phyloP scores from a whole-genome alignment of 2,797 vertebrate species.

The Channa striata region DNA sequence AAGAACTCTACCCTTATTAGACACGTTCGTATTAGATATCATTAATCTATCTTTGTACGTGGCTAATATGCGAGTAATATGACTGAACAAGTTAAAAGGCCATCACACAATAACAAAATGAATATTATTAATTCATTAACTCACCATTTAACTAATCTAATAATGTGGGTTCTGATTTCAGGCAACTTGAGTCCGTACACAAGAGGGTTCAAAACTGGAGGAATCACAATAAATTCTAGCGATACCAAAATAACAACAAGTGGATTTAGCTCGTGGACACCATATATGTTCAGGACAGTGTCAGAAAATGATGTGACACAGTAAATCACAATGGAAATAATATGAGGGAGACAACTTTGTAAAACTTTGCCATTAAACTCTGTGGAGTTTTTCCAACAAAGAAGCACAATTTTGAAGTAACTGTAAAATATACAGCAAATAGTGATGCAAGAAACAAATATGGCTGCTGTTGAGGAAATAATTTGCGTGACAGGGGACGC shows the following conservation, averaged over 20 bases:
- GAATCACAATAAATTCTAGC: constrained; percentile 1
- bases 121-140: too few species aligned
- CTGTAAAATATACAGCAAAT: background rate
- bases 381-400: background rate
- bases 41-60: too few species aligned
- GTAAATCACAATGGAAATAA: background rate
- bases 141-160: background rate
- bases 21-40: too few species aligned
- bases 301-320: background rate
- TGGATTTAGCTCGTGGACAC: background rate
- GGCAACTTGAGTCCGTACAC: constrained; percentile 1
- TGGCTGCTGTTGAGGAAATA: background rate
- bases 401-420: background rate
- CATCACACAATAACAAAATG: too few species aligned
- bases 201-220: constrained; percentile 2
- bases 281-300: background rate
- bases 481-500: background rate
- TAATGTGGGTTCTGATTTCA: background rate
- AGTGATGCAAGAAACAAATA: background rate
- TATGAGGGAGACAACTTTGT: constrained; percentile 12
- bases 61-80: too few species aligned
- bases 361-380: constrained; percentile 2
- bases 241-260: background rate
- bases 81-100: too few species aligned
- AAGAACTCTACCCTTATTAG: too few species aligned